Base-by-base conservation (phyloP, 2,113 vertebrate genomes). In the Rattus rattus region DNA sequence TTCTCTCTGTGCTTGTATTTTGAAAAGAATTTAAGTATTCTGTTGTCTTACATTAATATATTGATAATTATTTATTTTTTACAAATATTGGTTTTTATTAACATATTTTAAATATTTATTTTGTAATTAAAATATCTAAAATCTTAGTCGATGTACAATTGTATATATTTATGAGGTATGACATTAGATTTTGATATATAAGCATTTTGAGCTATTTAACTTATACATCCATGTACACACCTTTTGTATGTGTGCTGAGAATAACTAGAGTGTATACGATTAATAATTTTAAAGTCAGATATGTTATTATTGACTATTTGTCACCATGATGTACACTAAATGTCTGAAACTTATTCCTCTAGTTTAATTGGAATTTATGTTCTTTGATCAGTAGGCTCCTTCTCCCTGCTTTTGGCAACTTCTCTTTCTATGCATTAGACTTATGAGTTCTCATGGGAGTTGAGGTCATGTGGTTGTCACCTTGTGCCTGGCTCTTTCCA, bases 1-100 rank as follows among this genome's bases (percentile, higher is more conserved):
- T 96, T 81, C 52, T 90, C 2, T 77, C 28, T 67, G 4, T 54
- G 72, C 26, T 88, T 85, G 24, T 93, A 28, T 92, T 94, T 92
- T 54, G 67, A 65, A 17, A 81, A 65, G 56, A 85, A 72, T 1
- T 26, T 84, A 13, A 92, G 22, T 43, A 92, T 47, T 4, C 39
- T 43, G 36, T 87, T 92, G 80, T 8, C 36, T 83, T 94, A n/a
- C 65, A 54, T 24, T 52, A 5, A 76, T 79, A 79, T 19, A 47
- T 72, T 56, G 56, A 63, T 28, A 90, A 24, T 76, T 97, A 22
- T n/a, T 22, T 26, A 20, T 36, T 6, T 30, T 88, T 84, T 91
- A 16, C 52, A 65, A 63, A 56, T 20, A 67, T 47, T 83, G 26
- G 54, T 19, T 47, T 81, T 85, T 65, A 30, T 85, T 85, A 43